Evolutionary conservation across 2,888 invertebrate genomes (phyloP), one percentile per base, ranked within the genome.

Genomic region (Drosophila siamana): DNA sequence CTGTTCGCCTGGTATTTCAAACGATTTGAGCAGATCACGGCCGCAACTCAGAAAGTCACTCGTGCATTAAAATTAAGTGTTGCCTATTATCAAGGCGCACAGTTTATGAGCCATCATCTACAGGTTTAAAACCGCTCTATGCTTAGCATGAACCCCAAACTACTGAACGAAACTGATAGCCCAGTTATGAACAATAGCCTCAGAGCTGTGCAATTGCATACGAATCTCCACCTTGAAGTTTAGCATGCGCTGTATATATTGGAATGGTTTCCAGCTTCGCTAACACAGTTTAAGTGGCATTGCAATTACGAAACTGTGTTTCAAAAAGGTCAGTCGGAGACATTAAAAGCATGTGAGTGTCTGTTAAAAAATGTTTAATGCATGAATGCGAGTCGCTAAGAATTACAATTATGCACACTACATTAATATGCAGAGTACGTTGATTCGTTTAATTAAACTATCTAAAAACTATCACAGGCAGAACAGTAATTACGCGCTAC

Each of bases 391-490:
- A 52, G 41, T 56, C 28, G 36, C 22, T 33, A 36, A 24, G 28
- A 16, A 44, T 30, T 60, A 43, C 41, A 69, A 50, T 24, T 64
- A 46, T 50, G 15, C 59, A 59, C 40, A 50, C 22, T 67, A 24
- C 40, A 59, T 28, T 50, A 36, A 51, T 16, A 51, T 69, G 41
- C 24, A 60, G 41, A 65, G 33, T 47, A 60, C 55, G 30, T 50
- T 44, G 30, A 46, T 61, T 40, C 54, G 30, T 47, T 69, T 64
- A 68, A 86, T 84, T 81, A 86, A 70, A 80, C 80, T 86, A 87
- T 65, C 71, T 88, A 88, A 84, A 75, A 86, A 74, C 89, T 90
- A 90, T 90, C 90, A 90, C 90, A 90, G 90, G 88, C 89, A 88
- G 69, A 81, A 83, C 78, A 78, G 44, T 76, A 85, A 84, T 81